Percentiles rank a stretch among this genome's conserved stretches.
Conservation (phyloP, 2,888 invertebrate species). For the Phasia obesa region DNA sequence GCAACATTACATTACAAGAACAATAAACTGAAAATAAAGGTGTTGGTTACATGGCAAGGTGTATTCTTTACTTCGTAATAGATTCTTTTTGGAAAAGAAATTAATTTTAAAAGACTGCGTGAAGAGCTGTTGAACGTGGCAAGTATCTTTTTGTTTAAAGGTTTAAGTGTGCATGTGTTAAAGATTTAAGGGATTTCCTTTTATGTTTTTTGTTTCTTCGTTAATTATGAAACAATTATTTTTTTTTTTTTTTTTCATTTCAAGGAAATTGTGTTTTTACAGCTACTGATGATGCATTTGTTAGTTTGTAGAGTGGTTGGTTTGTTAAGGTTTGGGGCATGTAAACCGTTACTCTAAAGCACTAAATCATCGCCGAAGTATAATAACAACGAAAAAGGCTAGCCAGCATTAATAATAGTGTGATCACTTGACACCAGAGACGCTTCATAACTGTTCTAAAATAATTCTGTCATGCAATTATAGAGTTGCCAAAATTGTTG, state of each 20-base stretch:
- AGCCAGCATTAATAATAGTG: too few relatives aligned
- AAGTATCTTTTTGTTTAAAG: not conserved
- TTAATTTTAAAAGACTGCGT: conserved; percentile 13
- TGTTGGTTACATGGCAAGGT: conserved; percentile 64
- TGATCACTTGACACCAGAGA: too few relatives aligned
- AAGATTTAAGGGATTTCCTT: conserved; percentile 65
- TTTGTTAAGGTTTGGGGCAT: not conserved
- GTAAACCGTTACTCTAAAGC: too few relatives aligned
- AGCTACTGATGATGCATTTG: conserved; percentile 41
- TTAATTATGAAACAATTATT: conserved; percentile 16
- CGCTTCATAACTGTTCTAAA: too few relatives aligned
- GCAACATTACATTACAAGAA: conserved; percentile 25
- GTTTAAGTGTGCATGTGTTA: conserved; percentile 36
- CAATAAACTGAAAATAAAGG: conserved; percentile 32
- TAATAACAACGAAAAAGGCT: too few relatives aligned
- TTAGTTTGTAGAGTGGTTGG: conserved; percentile 17
- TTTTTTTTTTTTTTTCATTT: conserved; percentile 22
- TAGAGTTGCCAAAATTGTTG: too few relatives aligned
- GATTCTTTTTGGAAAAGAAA: conserved; percentile 14
- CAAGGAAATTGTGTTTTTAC: conserved; percentile 53
- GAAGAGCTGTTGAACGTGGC: conserved; percentile 2
- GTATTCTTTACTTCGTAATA: conserved; percentile 41
- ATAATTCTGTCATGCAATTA: too few relatives aligned
- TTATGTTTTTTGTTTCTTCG: conserved; percentile 11
- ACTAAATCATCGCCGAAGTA: too few relatives aligned